A percentile compares a stretch with the other conserved stretches of the same genome.
These are phyloP conservation scores for Mnemiopsis leidyi DNA, from an alignment of 37 sponge, comb jelly and placozoan species.

Conservation along the genomic window DNA sequence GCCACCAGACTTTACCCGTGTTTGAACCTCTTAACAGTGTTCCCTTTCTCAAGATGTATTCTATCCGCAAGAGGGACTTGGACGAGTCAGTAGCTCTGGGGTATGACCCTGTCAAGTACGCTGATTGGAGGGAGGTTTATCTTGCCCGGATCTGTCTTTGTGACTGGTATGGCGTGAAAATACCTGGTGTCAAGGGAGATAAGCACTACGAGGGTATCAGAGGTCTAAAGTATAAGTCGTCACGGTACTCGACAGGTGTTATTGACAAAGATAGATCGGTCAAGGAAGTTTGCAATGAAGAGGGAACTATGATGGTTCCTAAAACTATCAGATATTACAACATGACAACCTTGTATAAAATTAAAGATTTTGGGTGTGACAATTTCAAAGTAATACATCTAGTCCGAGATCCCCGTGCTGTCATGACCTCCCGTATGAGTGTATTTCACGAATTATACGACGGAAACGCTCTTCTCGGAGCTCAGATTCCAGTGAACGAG, in stretches of 20 bases:
- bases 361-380: constrained; percentile 12
- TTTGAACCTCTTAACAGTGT: constrained; percentile 38
- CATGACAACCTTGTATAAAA: not conserved
- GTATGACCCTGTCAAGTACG: not conserved
- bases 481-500: not conserved
- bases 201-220: not conserved
- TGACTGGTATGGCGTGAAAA: not conserved
- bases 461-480: constrained; percentile 13
- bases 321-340: constrained; percentile 40
- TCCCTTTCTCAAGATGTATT: constrained; percentile 8
- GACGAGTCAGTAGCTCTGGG: not conserved
- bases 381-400: constrained; percentile 52
- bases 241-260: not conserved
- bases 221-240: not conserved
- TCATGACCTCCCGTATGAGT: constrained; percentile 23
- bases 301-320: not conserved
- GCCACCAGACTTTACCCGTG: not conserved
- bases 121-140: not conserved
- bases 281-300: not conserved
- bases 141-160: not conserved
- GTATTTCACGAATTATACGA: constrained; percentile 42
- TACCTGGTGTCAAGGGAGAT: not conserved
- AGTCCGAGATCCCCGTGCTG: constrained; percentile 45
- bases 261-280: not conserved
- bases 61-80: not conserved